phyloP scores from a whole-genome alignment of 2,888 invertebrate genomes.

The Pachliopta kotzebuea region DNA sequence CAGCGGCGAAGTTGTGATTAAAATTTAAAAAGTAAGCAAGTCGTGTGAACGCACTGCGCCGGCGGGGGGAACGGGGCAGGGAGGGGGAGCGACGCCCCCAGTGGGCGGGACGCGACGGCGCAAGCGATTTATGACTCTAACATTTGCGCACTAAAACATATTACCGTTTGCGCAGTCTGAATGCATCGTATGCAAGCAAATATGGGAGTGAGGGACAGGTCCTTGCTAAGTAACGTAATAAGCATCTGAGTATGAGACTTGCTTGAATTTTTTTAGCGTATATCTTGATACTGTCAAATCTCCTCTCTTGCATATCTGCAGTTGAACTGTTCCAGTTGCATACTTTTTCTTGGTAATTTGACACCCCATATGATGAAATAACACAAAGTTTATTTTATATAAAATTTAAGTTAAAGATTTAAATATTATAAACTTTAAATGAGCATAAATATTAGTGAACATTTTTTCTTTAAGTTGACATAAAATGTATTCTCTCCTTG shows the following conservation, averaged over 20 bases:
- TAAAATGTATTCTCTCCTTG: too few relatives aligned
- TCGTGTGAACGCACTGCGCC: conserved; percentile 51
- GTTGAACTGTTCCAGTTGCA: not conserved
- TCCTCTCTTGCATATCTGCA: conserved; percentile 9
- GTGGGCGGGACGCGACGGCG: conserved; percentile 62
- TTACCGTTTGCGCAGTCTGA: conserved; percentile 29
- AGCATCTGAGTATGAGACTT: conserved; percentile 56
- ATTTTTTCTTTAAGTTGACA: too few relatives aligned
- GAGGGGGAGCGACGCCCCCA: conserved; percentile 75
- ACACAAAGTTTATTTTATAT: not conserved
- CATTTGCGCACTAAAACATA: conserved; percentile 17
- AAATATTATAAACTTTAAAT: not conserved
- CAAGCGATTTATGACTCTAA: conserved; percentile 45
- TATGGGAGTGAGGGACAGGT: conserved; percentile 62
- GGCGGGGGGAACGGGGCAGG: too few relatives aligned
- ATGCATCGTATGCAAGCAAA: conserved; percentile 68
- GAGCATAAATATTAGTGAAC: too few relatives aligned
- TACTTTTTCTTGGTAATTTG: not conserved
- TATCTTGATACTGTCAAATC: conserved; percentile 38
- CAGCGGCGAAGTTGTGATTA: conserved; percentile 70
- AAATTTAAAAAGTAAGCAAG: conserved; percentile 72
- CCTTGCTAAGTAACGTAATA: conserved; percentile 64
- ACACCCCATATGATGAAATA: not conserved
- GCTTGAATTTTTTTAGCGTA: conserved; percentile 54
- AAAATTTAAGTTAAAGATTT: not conserved